Evolutionary conservation across 2,113 vertebrate genomes (phyloP).

Genomic region (Apodemus speciosus): DNA sequence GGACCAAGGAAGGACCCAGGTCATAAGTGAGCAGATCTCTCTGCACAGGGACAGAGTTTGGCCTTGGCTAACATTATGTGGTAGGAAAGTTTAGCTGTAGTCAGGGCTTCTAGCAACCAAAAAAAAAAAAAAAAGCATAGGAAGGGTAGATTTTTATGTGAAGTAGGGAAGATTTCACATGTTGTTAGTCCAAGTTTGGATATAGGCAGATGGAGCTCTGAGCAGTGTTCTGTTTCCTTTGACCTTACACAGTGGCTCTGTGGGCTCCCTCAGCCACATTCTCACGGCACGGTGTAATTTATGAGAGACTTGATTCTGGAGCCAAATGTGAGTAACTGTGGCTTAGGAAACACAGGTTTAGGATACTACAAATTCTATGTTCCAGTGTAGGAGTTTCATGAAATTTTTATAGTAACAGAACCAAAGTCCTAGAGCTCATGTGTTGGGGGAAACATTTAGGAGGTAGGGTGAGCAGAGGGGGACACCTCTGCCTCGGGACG

Average conservation of each 20-base stretch:
- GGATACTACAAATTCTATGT: not conserved
- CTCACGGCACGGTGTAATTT: not conserved
- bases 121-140: not conserved
- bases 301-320: not conserved
- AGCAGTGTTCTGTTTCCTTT: too few species aligned
- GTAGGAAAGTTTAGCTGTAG: not conserved
- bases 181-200: not conserved
- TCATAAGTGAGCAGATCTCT: not conserved
- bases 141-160: not conserved
- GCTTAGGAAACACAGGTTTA: not conserved
- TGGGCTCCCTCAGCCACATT: not conserved
- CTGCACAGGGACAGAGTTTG: not conserved
- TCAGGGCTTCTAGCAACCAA: not conserved
- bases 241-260: not conserved
- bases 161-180: not conserved
- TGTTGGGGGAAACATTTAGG: not conserved
- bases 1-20: not conserved
- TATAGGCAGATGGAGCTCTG: not conserved
- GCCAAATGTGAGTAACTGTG: not conserved
- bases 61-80: not conserved
- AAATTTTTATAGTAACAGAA: not conserved
- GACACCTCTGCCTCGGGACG: rapidly evolving
- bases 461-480: not conserved
- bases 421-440: not conserved
- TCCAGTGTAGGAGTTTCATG: not conserved